Evolutionary conservation across 2,888 invertebrate genomes (phyloP), one percentile per base, ranked within the genome.

Genomic region (Microctonus aethiopoides): DNA sequence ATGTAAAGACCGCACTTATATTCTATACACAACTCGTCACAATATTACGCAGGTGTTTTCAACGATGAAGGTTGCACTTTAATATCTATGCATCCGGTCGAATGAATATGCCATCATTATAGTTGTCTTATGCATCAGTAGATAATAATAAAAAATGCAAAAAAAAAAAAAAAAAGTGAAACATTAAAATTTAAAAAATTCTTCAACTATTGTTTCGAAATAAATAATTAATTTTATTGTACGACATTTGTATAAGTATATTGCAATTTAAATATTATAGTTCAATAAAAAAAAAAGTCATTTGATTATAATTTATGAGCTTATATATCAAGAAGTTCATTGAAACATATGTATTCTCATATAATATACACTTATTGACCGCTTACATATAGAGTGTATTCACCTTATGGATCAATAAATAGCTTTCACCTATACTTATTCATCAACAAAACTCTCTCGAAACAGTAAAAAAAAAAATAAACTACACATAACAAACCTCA

Each of bases 11-110:
- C 1, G 0, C 57, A 20, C 59, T 51, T 60, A 34, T 32, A 20
- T 16, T 52, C 36, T n/a, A 16, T 24, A 29, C 52, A 59, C 41
- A 51, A 11, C 52, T 24, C 46, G 11, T 24, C 54, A 20, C 52
- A 9, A 20, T 54, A 32, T 52, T 62, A 34, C 36, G 39, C 67
- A 68, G 67, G 61, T 68, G 67, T 68, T 52, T 61, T 61, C 39
- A 68, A 68, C 52, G 61, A 61, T 54, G 32, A 54, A 61, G 26
- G 32, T 59, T 51, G 26, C 51, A 34, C 52, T 60, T 67, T 67
- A 67, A 62, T 68, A 61, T 61, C 54, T 39, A 54, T 54, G 67
- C 67, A 68, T 68, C 36, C 54, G 61, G 24, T 36, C 26, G 16
- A 39, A 68, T 54, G 36, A 68, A 46, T 46, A 46, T 16, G 16